Evolutionary conservation across 2,888 invertebrate species (phyloP), one percentile per base, ranked within the genome.

Genomic region (Rotaria socialis): DNA sequence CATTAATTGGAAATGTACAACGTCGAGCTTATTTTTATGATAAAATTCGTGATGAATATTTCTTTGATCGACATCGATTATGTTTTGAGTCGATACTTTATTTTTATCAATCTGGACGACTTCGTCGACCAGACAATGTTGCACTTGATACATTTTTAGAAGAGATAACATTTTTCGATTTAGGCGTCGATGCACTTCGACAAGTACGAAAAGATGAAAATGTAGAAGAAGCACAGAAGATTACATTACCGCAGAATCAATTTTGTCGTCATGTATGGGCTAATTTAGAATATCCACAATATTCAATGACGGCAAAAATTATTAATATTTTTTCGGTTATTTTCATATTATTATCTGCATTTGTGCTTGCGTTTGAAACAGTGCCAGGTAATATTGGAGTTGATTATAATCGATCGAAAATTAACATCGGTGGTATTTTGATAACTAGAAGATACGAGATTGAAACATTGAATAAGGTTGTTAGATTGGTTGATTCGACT

Each of bases 291-390:
- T 90, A 91, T 86, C 92, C 92, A 35, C 67, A 67, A 67, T 35
- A 67, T 67, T 67, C 67, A 19, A 67, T 67, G 35, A 16, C 27
- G 16, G 67, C 67, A 0, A 67, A 67, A 67, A 67, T 89, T 80
- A 47, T 80, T 24, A 80, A 80, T 24, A 47, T 80, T 1, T 22
- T 47, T 47, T 80, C 80, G 7, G 35, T 80, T 19, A 10, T 24
- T 47, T n/a, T 80, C 11, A 80, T 80, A 47, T 80, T 80, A 80
- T 24, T 80, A n/a, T 80, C 80, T 43, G 43, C 47, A 7, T n/a
- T 80, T 47, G 80, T 90, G 22, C 92, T 92, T 88, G 92, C 92
- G 88, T 88, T 92, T 87, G 92, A 92, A 88, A 92, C 92, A 0
- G 88, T 92, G 22, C 92, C 92, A 6, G 88, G 88, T 55, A 89